phyloP scores from a whole-genome alignment of 2,113 vertebrate species.

The Athene noctua region DNA sequence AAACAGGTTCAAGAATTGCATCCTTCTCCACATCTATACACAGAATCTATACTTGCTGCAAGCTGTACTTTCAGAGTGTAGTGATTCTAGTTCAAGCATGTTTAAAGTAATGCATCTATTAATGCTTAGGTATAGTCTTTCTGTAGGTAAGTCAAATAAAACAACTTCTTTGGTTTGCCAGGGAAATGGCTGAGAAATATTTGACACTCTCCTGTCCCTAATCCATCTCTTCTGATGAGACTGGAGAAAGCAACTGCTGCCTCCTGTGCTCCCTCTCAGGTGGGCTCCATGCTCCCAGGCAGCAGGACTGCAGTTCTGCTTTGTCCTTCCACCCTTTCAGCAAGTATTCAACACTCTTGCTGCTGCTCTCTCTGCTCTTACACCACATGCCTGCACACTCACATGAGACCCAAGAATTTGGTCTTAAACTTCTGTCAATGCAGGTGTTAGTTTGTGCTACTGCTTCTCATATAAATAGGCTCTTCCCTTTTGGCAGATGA shows the following conservation, averaged over 20 bases:
- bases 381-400: not conserved
- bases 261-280: no score
- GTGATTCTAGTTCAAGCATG: not conserved
- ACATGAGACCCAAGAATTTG: accelerated
- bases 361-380: not conserved
- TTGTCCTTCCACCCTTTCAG: not conserved
- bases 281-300: not conserved
- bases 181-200: not conserved
- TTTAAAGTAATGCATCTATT: not conserved
- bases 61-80: not conserved
- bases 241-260: not conserved
- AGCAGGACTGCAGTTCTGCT: not conserved
- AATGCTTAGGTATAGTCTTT: not conserved
- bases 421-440: not conserved
- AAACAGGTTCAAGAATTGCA: not conserved
- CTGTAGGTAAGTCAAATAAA: not conserved
- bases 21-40: not conserved
- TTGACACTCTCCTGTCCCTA: not conserved
- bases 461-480: not conserved
- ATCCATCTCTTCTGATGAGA: not conserved
- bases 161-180: not conserved
- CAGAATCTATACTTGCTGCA: not conserved
- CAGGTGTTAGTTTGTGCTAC: not conserved
- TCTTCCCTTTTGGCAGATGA: not conserved
- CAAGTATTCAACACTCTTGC: not conserved